Conservation (phyloP, 2,113 vertebrate genomes). For the Nothocercus julius region DNA sequence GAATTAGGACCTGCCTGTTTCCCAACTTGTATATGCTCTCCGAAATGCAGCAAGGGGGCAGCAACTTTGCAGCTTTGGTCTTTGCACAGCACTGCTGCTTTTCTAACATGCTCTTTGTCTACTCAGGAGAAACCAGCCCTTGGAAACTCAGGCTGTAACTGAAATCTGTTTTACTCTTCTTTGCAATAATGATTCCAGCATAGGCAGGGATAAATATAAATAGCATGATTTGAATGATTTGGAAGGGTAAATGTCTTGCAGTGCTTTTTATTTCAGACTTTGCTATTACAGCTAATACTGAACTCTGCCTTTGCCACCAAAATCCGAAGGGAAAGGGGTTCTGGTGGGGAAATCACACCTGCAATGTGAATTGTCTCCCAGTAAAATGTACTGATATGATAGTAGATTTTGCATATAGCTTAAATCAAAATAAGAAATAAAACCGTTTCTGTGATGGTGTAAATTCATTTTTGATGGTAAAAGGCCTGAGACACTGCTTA, state of each 20-base stretch:
- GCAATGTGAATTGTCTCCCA: neutral
- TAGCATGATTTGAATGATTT: accelerated
- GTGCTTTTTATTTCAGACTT: no score
- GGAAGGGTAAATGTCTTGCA: neutral
- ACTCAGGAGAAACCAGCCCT: neutral
- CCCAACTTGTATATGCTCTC: neutral
- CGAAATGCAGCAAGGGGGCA: accelerated
- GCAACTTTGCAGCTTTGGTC: neutral
- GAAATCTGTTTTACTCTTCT: neutral
- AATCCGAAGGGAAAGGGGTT: neutral
- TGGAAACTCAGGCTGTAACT: neutral
- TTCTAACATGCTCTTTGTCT: neutral
- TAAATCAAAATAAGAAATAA: neutral
- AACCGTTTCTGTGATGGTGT: neutral
- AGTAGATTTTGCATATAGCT: accelerated
- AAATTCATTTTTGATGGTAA: neutral
- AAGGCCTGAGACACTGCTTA: neutral
- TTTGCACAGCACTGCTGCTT: neutral
- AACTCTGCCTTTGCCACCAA: neutral
- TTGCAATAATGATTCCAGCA: neutral
- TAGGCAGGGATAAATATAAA: neutral
- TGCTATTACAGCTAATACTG: neutral
- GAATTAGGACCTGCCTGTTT: neutral
- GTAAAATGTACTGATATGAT: accelerated
- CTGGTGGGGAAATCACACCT: neutral